phyloP scores from a whole-genome alignment of 1,140 invertebrate genomes.

The Drosophila mojavensis region DNA sequence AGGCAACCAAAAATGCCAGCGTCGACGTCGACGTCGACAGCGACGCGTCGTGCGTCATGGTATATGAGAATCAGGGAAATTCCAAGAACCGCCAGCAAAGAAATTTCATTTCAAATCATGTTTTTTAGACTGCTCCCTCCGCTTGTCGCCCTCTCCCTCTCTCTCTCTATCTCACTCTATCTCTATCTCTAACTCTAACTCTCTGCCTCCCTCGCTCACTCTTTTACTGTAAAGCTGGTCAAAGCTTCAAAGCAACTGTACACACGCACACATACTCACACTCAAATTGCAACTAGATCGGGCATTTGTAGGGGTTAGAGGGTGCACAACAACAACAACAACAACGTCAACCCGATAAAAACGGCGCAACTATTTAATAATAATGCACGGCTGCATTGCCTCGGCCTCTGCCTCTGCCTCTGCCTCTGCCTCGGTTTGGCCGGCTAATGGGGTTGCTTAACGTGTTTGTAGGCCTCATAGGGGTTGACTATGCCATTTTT shows the following conservation, averaged over 20 bases:
- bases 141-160: no score
- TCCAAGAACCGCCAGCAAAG: slow-evolving; percentile 54
- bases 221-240: background rate
- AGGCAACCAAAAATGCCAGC: slow-evolving; percentile 33
- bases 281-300: slow-evolving; percentile 12
- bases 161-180: no score
- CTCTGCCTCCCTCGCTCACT: no score
- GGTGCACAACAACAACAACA: no score
- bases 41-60: slow-evolving; percentile 44
- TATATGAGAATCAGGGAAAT: slow-evolving; percentile 49
- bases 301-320: background rate
- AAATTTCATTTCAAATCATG: slow-evolving; percentile 46
- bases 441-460: slow-evolving; percentile 49
- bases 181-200: no score
- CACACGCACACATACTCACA: background rate
- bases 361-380: slow-evolving; percentile 60
- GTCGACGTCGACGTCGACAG: slow-evolving; percentile 3
- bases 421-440: background rate
- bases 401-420: background rate
- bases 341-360: slow-evolving; percentile 20
- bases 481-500: slow-evolving; percentile 71
- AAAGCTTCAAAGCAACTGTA: slow-evolving; percentile 34
- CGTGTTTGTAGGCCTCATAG: slow-evolving; percentile 40
- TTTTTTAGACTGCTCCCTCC: slow-evolving; percentile 12
- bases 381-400: slow-evolving; percentile 37